Conservation (phyloP, 2,797 vertebrate genomes). For the Peromyscus melanophrys region DNA sequence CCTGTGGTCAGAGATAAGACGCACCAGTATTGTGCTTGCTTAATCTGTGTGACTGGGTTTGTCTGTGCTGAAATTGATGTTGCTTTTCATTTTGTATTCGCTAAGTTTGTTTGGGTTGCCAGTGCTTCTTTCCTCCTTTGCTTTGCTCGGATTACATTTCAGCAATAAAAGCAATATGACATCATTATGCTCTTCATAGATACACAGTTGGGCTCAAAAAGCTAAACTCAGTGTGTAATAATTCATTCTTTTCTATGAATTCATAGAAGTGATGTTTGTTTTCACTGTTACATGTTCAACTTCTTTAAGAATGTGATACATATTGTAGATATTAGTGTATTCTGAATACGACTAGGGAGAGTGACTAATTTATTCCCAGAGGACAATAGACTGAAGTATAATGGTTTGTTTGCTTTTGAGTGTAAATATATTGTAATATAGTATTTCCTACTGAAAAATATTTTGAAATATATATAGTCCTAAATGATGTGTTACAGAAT, state of each 20-base stretch:
- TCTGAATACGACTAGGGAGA: constrained; percentile 85
- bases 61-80: constrained; percentile 99
- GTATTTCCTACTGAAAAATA: constrained; percentile 85
- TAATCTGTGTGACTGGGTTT: constrained; percentile 99
- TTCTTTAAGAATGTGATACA: constrained; percentile 83
- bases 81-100: constrained; percentile 98
- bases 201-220: constrained; percentile 88
- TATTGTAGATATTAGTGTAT: constrained; percentile 88
- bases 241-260: constrained; percentile 87
- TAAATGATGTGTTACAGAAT: constrained; percentile 80
- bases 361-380: constrained; percentile 91
- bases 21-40: constrained; percentile 99
- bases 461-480: constrained; percentile 84
- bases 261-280: constrained; percentile 88
- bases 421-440: constrained; percentile 87
- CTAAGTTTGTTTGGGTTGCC: constrained; percentile 96
- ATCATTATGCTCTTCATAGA: constrained; percentile 91
- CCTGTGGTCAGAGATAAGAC: constrained; percentile 99
- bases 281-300: constrained; percentile 86
- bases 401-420: constrained; percentile 89
- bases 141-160: constrained; percentile 93
- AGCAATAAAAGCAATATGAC: constrained; percentile 93
- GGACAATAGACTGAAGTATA: constrained; percentile 89
- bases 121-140: constrained; percentile 93
- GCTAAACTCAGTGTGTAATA: constrained; percentile 88